phyloP scores from a whole-genome alignment of 2,113 vertebrate genomes.

The Brachypodius melanocephalos region DNA sequence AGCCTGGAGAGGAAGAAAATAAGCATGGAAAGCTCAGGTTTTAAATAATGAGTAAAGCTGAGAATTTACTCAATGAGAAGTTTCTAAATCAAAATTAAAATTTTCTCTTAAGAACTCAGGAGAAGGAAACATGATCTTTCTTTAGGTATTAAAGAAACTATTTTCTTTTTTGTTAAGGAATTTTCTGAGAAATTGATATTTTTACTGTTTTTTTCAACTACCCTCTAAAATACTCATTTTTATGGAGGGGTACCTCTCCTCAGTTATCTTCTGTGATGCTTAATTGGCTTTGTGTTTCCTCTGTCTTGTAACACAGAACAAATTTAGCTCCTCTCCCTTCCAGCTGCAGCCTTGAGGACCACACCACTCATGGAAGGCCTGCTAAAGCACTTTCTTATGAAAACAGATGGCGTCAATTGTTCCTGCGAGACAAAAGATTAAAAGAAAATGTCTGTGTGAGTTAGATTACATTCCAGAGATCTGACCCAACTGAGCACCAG shows the following conservation, averaged over 20 bases:
- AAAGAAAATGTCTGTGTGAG: not conserved
- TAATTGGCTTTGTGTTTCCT: not conserved
- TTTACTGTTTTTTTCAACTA: not conserved
- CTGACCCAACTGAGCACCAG: not conserved
- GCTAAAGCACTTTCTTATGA: not conserved
- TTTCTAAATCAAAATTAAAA: not conserved
- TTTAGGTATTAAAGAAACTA: not conserved
- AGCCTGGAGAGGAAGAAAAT: not conserved
- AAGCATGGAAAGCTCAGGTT: not conserved
- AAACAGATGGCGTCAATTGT: constrained; percentile 16
- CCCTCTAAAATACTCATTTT: not conserved
- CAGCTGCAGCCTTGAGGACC: not conserved
- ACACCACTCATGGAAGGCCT: not conserved
- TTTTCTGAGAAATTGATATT: not conserved
- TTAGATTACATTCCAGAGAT: not conserved
- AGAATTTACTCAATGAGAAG: not conserved
- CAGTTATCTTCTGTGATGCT: not conserved
- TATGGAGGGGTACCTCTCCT: not conserved
- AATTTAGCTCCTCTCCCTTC: not conserved
- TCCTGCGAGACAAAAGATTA: not conserved
- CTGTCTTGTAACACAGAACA: not conserved
- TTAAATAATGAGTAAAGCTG: not conserved
- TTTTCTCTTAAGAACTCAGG: not conserved
- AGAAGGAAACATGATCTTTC: not conserved
- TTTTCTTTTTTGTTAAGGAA: not conserved